A percentile compares a stretch with the other conserved stretches of the same genome.
phyloP scores from a whole-genome alignment of 2,797 vertebrate genomes.

The Peromyscus aztecus region DNA sequence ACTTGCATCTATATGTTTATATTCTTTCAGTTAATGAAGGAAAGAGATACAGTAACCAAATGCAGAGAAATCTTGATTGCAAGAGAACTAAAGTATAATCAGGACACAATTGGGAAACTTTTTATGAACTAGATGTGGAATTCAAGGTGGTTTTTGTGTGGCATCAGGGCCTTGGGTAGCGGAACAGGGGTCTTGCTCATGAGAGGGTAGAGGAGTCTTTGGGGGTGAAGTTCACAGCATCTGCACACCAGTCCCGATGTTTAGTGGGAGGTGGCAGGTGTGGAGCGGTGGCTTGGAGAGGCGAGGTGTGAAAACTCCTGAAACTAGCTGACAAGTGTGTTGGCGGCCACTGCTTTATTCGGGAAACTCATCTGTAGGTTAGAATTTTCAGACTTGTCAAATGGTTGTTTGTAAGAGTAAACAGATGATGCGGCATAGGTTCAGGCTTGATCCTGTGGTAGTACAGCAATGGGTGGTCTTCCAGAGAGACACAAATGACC shows the following conservation, averaged over 20 bases:
- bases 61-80: not conserved
- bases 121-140: not conserved
- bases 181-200: not conserved
- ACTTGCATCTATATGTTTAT: not conserved
- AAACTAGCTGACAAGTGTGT: not conserved
- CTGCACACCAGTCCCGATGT: not conserved
- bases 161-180: not conserved
- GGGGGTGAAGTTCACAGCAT: not conserved
- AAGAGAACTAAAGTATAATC: not conserved
- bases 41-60: not conserved
- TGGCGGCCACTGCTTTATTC: constrained; percentile 10
- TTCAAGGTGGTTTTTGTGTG: not conserved
- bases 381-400: not conserved
- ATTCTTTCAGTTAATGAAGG: constrained; percentile 25
- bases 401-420: not conserved
- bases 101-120: not conserved
- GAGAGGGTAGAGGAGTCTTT: not conserved
- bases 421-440: not conserved
- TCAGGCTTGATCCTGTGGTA: not conserved
- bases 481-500: not conserved
- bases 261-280: not conserved
- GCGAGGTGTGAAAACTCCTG: not conserved
- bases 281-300: not conserved
- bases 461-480: not conserved
- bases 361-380: not conserved